A percentile compares a stretch with the other conserved stretches of the same genome.
Evolutionary conservation across 2,113 vertebrate species (phyloP).

Genomic region (Barnardius zonarius): DNA sequence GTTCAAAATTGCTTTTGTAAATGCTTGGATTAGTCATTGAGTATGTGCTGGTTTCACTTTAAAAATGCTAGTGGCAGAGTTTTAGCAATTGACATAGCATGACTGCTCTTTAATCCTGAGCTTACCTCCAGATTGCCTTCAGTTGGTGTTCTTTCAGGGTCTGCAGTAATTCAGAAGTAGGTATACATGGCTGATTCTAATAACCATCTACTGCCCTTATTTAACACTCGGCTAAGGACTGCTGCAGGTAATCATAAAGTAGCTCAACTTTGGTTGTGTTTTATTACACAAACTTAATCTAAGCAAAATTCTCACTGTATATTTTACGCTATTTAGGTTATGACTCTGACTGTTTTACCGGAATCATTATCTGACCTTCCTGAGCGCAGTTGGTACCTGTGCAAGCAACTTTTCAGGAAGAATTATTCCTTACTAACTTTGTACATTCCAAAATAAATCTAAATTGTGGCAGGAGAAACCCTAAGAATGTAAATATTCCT

Average conservation of each 20-base stretch:
- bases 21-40: background rate
- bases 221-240: background rate
- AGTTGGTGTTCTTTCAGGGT: background rate
- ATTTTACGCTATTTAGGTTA: background rate
- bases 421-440: background rate
- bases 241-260: background rate
- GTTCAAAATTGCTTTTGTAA: background rate
- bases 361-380: background rate
- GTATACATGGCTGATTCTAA: background rate
- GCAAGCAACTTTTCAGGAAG: background rate
- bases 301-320: background rate
- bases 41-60: background rate
- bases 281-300: background rate
- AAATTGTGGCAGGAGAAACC: background rate
- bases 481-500: background rate
- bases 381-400: background rate
- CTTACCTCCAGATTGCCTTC: background rate
- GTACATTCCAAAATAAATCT: background rate
- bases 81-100: background rate
- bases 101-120: background rate
- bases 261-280: background rate
- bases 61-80: background rate
- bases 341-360: background rate
- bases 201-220: background rate
- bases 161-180: background rate